These are phyloP conservation scores for Chelmon rostratus DNA, from an alignment of 2,797 vertebrate species.

Conservation along the genomic window DNA sequence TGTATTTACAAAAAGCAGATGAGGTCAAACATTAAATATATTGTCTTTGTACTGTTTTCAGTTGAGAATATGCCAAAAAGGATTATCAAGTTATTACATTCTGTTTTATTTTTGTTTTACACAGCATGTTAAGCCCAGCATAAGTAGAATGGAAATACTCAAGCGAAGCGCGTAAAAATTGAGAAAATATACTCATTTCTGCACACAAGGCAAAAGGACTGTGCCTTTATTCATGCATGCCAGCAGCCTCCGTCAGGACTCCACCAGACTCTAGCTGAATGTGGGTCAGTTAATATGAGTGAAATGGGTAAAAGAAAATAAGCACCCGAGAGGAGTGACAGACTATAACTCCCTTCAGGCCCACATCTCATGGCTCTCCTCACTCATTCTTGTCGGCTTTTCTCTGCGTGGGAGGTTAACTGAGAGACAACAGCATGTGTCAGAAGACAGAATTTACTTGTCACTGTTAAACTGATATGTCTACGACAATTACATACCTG, in stretches of 20 bases:
- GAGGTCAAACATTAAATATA: too few species aligned
- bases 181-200: too few species aligned
- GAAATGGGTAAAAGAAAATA: neutral
- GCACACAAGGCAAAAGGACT: neutral
- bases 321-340: neutral
- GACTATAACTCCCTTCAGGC: neutral
- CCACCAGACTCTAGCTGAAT: neutral
- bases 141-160: too few species aligned
- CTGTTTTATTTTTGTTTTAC: too few species aligned
- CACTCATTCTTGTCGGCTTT: conserved; percentile 29
- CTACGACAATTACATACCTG: conserved; percentile 45
- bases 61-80: too few species aligned
- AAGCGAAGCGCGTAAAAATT: too few species aligned
- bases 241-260: neutral
- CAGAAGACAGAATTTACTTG: conserved; percentile 77
- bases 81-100: too few species aligned
- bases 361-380: neutral
- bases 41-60: too few species aligned
- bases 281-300: neutral
- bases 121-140: too few species aligned
- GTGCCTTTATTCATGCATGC: neutral
- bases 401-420: conserved; percentile 41
- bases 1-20: too few species aligned
- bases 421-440: conserved; percentile 46
- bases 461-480: conserved; percentile 76